Conservation (phyloP, 2,113 vertebrate species). For the Jaculus jaculus region DNA sequence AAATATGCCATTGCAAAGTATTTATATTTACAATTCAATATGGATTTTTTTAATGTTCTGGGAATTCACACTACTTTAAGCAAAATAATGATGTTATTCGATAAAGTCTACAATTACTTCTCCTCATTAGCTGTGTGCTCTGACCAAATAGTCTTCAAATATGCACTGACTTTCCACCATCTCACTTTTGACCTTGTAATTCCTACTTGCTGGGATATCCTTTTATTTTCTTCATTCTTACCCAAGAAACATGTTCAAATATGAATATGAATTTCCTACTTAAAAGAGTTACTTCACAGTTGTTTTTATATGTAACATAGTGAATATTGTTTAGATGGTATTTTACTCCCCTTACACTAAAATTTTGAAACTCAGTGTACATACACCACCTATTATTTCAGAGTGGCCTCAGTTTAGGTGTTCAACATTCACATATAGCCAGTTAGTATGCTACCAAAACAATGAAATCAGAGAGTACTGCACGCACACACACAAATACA, state of each 20-base stretch:
- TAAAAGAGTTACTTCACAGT: neutral
- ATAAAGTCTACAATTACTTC: neutral
- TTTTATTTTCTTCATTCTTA: neutral
- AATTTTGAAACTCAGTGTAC: neutral
- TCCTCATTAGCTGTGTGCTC: neutral
- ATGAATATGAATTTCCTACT: neutral
- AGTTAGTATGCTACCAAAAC: accelerated
- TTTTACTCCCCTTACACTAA: neutral
- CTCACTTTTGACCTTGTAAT: neutral
- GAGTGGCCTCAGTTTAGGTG: neutral
- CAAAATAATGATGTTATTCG: neutral
- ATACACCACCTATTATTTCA: neutral
- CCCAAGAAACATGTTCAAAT: neutral
- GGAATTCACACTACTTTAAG: neutral
- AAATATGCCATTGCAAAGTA: neutral
- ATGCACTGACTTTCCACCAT: neutral
- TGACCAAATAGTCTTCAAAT: neutral
- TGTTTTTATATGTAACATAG: neutral
- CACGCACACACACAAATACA: neutral
- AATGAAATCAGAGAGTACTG: neutral
- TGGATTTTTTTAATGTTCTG: neutral
- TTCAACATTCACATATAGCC: neutral
- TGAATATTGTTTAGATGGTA: neutral
- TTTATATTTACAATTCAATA: conserved; percentile 55
- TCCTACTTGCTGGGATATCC: neutral